phyloP scores from a whole-genome alignment of 2,113 vertebrate genomes.

The Channa argus region DNA sequence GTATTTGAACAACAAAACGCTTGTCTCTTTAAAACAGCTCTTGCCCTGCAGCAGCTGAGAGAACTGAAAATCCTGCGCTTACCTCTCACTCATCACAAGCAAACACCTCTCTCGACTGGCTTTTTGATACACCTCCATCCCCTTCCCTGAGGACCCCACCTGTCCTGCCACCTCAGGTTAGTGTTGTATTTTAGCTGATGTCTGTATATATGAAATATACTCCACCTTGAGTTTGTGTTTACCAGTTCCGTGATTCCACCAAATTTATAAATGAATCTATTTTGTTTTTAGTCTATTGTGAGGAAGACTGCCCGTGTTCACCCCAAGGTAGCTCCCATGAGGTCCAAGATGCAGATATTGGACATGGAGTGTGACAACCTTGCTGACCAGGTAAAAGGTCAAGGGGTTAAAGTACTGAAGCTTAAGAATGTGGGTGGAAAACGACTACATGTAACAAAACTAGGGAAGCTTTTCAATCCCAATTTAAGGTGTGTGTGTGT shows the following conservation, averaged over 20 bases:
- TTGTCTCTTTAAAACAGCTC: constrained; percentile 16
- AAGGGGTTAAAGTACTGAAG: neutral
- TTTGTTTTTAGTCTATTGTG: constrained; percentile 35
- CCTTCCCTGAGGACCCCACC: neutral
- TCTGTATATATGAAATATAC: neutral
- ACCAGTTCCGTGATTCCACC: too few species aligned
- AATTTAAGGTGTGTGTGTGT: neutral
- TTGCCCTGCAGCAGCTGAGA: neutral
- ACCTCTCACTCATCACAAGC: neutral
- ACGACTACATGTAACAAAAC: neutral
- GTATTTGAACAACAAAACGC: neutral
- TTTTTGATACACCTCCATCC: constrained; percentile 53
- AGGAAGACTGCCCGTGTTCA: neutral
- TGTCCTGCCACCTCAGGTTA: constrained; percentile 15
- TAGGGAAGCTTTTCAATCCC: neutral
- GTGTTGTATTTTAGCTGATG: neutral
- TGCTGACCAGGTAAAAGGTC: constrained; percentile 71
- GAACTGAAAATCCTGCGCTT: constrained; percentile 1
- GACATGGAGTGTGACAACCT: constrained; percentile 77
- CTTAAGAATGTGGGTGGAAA: neutral
- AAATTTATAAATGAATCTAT: neutral
- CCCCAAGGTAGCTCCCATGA: constrained; percentile 17
- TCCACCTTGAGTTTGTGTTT: neutral
- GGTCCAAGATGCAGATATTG: constrained; percentile 58
- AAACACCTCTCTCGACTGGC: constrained; percentile 62